These are phyloP conservation scores for Micronycteris hirsuta DNA, from an alignment of 2,113 vertebrate species.

Conservation along the genomic window DNA sequence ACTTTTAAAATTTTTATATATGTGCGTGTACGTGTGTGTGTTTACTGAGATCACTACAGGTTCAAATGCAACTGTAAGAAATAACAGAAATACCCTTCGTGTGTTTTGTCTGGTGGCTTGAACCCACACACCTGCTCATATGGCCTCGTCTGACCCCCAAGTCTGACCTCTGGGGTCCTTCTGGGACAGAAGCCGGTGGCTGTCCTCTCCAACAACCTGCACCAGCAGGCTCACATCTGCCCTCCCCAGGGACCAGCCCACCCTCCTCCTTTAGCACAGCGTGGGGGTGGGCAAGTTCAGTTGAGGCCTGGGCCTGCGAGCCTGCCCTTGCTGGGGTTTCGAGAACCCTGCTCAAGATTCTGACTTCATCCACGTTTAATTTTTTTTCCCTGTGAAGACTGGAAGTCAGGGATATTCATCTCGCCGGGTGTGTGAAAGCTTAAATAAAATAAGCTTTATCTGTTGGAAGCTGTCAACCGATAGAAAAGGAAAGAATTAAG, in stretches of 20 bases:
- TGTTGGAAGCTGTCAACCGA: constrained; percentile 76
- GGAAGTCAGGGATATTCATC: constrained; percentile 73
- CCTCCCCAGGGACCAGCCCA: accelerated
- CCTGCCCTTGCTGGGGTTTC: background rate
- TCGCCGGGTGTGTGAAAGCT: constrained; percentile 50
- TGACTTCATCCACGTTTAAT: constrained; percentile 22
- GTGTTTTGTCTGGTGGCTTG: background rate
- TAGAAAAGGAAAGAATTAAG: constrained; percentile 70
- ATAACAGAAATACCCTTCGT: background rate
- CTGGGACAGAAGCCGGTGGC: background rate
- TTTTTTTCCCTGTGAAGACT: background rate
- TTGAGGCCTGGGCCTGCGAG: accelerated
- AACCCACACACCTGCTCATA: accelerated
- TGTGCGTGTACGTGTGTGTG: background rate
- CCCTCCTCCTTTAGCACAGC: accelerated
- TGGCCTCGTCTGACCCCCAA: background rate
- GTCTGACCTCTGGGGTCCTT: background rate
- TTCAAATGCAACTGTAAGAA: background rate
- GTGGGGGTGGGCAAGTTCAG: too few species aligned
- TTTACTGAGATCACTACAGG: background rate
- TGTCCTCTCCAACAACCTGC: accelerated
- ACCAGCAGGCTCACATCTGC: accelerated
- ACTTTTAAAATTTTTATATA: background rate
- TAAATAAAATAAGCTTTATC: constrained; percentile 82
- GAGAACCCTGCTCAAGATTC: constrained; percentile 6